Conservation (phyloP, 1,140 invertebrate species). For the Pseudomyrmex pallidus region DNA sequence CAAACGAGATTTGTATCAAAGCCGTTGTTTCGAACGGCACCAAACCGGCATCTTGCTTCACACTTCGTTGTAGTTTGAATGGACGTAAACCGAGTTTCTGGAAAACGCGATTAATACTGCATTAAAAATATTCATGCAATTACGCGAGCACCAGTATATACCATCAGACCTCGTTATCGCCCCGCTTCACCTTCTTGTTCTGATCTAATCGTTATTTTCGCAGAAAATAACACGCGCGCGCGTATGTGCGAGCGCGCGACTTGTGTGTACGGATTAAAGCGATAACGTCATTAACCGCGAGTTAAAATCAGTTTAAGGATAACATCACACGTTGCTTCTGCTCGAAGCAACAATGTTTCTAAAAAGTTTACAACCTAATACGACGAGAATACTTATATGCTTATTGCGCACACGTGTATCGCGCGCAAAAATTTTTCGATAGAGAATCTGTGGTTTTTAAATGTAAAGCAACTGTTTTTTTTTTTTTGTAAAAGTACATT, state of each 20-base stretch:
- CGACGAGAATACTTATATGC: slow-evolving; percentile 3
- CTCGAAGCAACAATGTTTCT: background rate
- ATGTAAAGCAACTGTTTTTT: too few relatives aligned
- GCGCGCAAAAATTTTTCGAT: slow-evolving; percentile 8
- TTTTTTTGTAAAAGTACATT: too few relatives aligned
- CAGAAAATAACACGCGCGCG: slow-evolving; percentile 17
- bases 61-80: slow-evolving; percentile 17
- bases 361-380: background rate
- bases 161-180: slow-evolving; percentile 49
- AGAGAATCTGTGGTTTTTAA: slow-evolving; percentile 6
- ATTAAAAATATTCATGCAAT: slow-evolving; percentile 59
- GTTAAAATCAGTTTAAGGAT: slow-evolving; percentile 34
- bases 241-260: background rate
- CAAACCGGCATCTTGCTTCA: slow-evolving; percentile 10
- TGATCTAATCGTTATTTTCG: slow-evolving; percentile 53
- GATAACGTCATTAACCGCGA: slow-evolving; percentile 26
- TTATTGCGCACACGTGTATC: slow-evolving; percentile 18
- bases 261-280: slow-evolving; percentile 6
- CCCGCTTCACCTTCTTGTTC: slow-evolving; percentile 9
- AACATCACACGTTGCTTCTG: slow-evolving; percentile 29
- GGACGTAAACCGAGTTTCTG: slow-evolving; percentile 33
- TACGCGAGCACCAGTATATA: slow-evolving; percentile 27
- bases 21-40: slow-evolving; percentile 3
- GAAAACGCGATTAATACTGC: slow-evolving; percentile 44
- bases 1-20: slow-evolving; percentile 31